Conservation (phyloP, 1,140 invertebrate species). For the Batillaria attramentaria region DNA sequence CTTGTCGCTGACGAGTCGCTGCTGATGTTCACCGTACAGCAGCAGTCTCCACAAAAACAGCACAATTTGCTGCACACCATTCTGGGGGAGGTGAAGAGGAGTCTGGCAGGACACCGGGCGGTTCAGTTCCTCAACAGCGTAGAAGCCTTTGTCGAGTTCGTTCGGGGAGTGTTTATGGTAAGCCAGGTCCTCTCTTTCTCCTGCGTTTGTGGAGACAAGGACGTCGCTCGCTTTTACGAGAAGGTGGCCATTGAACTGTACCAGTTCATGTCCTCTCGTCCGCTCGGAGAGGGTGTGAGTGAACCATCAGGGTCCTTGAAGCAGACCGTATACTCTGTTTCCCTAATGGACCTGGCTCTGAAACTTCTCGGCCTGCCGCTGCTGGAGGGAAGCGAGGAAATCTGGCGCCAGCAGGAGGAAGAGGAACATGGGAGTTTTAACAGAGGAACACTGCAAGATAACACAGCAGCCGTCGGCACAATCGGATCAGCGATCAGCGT, state of each 20-base stretch:
- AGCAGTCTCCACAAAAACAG: not conserved
- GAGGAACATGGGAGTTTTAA: not conserved
- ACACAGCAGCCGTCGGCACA: too few relatives aligned
- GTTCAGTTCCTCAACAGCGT: conserved; percentile 13
- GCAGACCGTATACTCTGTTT: not conserved
- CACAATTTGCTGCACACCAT: conserved; percentile 19
- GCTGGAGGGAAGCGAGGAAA: not conserved
- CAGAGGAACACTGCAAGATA: too few relatives aligned
- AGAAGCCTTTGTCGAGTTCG: conserved; percentile 36
- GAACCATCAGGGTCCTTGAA: not conserved
- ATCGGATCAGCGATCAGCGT: too few relatives aligned
- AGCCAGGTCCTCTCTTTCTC: conserved; percentile 26
- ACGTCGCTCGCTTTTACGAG: conserved; percentile 11
- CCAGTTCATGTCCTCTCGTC: not conserved
- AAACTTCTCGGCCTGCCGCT: conserved; percentile 16
- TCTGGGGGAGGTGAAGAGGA: conserved; percentile 6
- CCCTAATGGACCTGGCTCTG: conserved; percentile 16
- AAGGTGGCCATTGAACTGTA: conserved; percentile 35
- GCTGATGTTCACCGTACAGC: conserved; percentile 31
- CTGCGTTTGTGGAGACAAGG: conserved; percentile 7
- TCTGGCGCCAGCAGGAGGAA: not conserved
- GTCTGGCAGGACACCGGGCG: conserved; percentile 18
- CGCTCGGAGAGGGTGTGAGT: not conserved
- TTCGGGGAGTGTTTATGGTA: conserved; percentile 21
- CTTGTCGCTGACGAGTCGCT: conserved; percentile 32